phyloP scores from a whole-genome alignment of 2,888 invertebrate species.

The Belgica antarctica region DNA sequence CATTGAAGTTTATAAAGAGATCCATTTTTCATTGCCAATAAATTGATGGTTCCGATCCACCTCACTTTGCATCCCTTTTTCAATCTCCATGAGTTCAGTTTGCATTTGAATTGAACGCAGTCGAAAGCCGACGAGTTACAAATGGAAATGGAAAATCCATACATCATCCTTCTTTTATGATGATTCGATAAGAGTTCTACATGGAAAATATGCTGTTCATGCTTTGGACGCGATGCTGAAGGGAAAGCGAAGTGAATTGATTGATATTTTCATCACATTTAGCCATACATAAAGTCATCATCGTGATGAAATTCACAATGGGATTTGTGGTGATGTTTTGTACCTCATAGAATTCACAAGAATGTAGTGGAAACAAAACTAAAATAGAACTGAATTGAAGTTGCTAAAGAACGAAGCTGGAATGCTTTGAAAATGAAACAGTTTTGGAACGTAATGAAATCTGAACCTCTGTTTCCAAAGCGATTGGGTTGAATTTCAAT shows the following conservation, averaged over 20 bases:
- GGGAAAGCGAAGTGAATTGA: slow-evolving; percentile 19
- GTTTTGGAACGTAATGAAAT: too few relatives aligned
- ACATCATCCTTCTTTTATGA: slow-evolving; percentile 30
- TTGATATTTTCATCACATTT: slow-evolving; percentile 40
- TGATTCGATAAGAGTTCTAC: background rate
- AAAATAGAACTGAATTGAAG: too few relatives aligned
- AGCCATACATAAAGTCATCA: slow-evolving; percentile 25
- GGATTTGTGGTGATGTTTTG: background rate
- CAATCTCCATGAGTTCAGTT: background rate
- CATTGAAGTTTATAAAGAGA: background rate
- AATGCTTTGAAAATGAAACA: too few relatives aligned
- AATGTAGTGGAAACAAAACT: too few relatives aligned
- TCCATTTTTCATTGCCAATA: slow-evolving; percentile 22
- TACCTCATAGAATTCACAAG: background rate
- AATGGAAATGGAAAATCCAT: slow-evolving; percentile 24
- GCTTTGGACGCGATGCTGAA: background rate
- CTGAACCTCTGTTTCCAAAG: too few relatives aligned
- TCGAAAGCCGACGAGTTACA: too few relatives aligned
- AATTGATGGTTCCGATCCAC: background rate
- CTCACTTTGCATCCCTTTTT: background rate
- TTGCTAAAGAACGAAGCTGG: too few relatives aligned
- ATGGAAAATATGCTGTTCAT: slow-evolving; percentile 2
- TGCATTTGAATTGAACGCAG: background rate
- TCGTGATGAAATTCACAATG: slow-evolving; percentile 30
- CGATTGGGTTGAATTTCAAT: too few relatives aligned